These are phyloP conservation scores for Panthera uncia DNA, from an alignment of 2,113 vertebrate species.

Conservation along the genomic window DNA sequence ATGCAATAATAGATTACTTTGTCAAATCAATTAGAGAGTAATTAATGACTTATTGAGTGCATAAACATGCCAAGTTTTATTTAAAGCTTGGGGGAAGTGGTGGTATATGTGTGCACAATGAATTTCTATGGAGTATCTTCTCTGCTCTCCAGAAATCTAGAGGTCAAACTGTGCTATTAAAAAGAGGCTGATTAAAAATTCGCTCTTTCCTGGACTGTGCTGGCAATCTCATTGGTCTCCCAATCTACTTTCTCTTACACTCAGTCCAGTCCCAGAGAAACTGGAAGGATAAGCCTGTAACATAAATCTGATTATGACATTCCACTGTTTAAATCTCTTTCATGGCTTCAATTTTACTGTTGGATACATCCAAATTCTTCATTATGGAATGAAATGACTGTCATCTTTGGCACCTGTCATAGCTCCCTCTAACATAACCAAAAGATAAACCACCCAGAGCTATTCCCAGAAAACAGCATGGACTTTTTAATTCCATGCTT, in stretches of 20 bases:
- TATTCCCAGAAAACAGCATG: neutral
- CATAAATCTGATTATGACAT: neutral
- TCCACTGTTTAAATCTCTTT: neutral
- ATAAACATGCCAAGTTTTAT: conserved; percentile 12
- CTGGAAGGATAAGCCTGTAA: neutral
- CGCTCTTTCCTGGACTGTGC: neutral
- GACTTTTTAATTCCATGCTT: neutral
- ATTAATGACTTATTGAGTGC: conserved; percentile 14
- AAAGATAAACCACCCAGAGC: neutral
- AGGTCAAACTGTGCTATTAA: neutral
- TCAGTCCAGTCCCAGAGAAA: neutral
- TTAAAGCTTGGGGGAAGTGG: neutral
- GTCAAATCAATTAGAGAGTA: neutral
- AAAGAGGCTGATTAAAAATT: neutral
- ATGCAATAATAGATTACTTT: neutral
- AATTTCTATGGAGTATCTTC: neutral
- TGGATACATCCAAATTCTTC: neutral
- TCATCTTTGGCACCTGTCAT: neutral
- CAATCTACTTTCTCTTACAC: neutral
- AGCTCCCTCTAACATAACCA: neutral
- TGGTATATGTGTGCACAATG: neutral
- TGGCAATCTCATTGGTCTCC: neutral
- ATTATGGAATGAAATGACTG: neutral
- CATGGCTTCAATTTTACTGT: neutral
- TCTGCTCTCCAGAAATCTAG: neutral